Conservation (phyloP, 2,113 vertebrate species). For the Alectura lathami region DNA sequence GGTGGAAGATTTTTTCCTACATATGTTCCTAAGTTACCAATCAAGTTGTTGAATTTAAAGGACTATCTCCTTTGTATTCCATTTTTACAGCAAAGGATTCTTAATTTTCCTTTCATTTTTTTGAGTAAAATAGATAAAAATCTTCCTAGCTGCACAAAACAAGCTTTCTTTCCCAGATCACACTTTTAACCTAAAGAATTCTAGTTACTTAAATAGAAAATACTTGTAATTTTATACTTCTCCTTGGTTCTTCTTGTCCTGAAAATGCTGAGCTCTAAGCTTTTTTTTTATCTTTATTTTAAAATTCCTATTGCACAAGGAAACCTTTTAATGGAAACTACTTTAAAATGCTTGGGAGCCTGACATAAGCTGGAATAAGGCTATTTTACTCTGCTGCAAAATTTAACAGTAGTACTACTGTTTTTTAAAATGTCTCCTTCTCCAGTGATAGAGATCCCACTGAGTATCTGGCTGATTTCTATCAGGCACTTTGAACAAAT, state of each 20-base stretch:
- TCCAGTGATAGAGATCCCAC: neutral
- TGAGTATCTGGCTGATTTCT: neutral
- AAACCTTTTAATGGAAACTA: neutral
- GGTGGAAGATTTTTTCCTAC: neutral
- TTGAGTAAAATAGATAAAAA: neutral
- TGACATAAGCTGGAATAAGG: constrained; percentile 13
- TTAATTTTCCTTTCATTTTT: neutral
- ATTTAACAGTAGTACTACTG: neutral
- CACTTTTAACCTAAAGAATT: neutral
- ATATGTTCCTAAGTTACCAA: neutral
- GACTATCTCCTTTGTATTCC: neutral
- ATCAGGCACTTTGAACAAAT: neutral
- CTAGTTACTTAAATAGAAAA: neutral
- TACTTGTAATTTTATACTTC: neutral
- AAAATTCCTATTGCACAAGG: neutral
- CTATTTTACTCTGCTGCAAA: constrained; percentile 23
- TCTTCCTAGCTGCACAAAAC: neutral
- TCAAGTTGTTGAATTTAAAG: neutral
- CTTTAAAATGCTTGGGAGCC: constrained; percentile 4
- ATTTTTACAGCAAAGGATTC: neutral
- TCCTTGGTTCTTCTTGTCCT: neutral
- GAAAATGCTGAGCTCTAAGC: neutral
- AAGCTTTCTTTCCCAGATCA: neutral
- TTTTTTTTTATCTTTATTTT: neutral
- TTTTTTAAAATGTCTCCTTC: neutral